Base-by-base conservation (phyloP, 64 coral and sea anemone species). In the Actinia tenebrosa region DNA sequence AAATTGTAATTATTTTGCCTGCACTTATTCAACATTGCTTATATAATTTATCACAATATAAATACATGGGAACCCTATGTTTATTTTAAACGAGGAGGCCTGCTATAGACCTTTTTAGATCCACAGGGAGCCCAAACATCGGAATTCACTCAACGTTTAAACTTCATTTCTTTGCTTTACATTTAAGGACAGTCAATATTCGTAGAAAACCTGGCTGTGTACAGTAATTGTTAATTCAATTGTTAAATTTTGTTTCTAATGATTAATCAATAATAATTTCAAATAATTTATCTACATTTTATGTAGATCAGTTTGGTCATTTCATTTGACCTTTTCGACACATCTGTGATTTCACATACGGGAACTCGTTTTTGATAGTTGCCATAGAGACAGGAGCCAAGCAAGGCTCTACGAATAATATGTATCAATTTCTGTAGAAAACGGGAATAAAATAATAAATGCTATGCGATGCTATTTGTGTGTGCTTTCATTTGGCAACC, bases 171-270 rank as follows among this genome's bases (percentile, higher is more conserved):
- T 72, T 43, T 75, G 63, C 22, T 66, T 66, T 66, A 66, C 63
- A 22, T 75, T 69, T 30, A 30, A 75, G 27, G 69, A 75, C 69
- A 75, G 69, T 75, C 25, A 75, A 75, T 30, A 66, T 75, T 27
- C 1, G 13, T 26, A 3, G n/a, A 26, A 75, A 75, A 30, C 9
- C 69, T 75, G 69, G 13, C n/a, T 30, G 69, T 75, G 69, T 75
- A 75, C 13, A 75, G 69, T 75, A 53, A 81, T 81, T 81, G 79
- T 53, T 81, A 22, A 81, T 81, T 81, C 79, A 45, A 81, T 81
- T 81, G 44, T 37, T 81, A 3, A 47, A 81, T 50, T 81, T 81
- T 81, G 79, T 23, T 81, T 81, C 18, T 50, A 26, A 75, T 81
- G 27, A 66, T 47, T 79, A 47, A 79, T 79, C 45, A 79, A 42